A percentile compares a stretch with the other conserved stretches of the same genome.
Conservation (phyloP, 1,140 invertebrate genomes). For the Drosophila pachea region DNA sequence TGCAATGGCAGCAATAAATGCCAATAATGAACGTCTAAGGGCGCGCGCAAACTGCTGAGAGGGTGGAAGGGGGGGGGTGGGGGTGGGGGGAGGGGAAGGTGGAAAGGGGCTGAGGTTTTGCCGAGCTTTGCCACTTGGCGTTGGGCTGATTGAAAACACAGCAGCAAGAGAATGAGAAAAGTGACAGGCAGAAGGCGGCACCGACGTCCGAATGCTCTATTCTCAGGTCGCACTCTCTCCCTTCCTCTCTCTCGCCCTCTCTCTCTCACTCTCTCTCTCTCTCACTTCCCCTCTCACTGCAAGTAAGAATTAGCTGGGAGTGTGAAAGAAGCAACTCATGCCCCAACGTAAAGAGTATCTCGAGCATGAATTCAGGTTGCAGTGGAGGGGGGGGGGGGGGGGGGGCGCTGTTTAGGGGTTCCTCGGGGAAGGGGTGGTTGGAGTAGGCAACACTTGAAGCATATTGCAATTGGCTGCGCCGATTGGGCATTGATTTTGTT, state of each 20-base stretch:
- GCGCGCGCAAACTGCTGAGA: too few relatives aligned
- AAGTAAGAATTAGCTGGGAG: too few relatives aligned
- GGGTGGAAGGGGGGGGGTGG: too few relatives aligned
- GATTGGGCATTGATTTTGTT: conserved; percentile 67
- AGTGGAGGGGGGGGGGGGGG: too few relatives aligned
- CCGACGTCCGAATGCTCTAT: neutral
- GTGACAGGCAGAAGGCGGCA: neutral
- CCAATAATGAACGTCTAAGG: conserved; percentile 75
- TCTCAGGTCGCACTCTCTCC: too few relatives aligned
- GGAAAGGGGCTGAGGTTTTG: neutral
- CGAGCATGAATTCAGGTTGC: conserved; percentile 28
- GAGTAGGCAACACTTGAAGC: conserved; percentile 55
- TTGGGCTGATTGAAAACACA: conserved; percentile 43
- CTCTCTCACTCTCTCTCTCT: too few relatives aligned
- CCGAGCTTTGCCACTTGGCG: conserved; percentile 36
- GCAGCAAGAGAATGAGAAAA: conserved; percentile 27
- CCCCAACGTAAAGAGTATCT: conserved; percentile 3
- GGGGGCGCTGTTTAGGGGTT: conserved; percentile 28
- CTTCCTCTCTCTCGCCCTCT: too few relatives aligned
- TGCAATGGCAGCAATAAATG: conserved; percentile 48
- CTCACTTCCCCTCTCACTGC: too few relatives aligned
- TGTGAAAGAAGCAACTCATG: neutral
- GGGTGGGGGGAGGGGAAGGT: neutral
- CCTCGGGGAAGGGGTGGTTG: too few relatives aligned
- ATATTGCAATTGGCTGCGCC: conserved; percentile 63